A percentile compares a stretch with the other conserved stretches of the same genome.
phyloP scores from a whole-genome alignment of 2,888 invertebrate species.

The Hirtodrosophila alboralis region DNA sequence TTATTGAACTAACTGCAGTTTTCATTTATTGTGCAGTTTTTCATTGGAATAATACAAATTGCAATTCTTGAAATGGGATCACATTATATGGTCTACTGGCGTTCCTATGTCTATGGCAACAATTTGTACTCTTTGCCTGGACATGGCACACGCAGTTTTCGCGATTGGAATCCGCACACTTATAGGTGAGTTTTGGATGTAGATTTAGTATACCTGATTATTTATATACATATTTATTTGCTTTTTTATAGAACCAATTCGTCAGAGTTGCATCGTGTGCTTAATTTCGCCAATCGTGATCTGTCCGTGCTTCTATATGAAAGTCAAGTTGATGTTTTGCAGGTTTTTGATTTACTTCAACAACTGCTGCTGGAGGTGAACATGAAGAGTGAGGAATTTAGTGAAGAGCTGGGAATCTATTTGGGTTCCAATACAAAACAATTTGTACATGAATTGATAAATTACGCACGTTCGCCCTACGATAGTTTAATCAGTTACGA shows the following conservation, averaged over 20 bases:
- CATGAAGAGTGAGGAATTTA: slow-evolving; percentile 86
- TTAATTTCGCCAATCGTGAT: slow-evolving; percentile 95
- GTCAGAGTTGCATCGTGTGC: slow-evolving; percentile 90
- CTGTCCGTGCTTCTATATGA: slow-evolving; percentile 88
- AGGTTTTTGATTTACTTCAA: slow-evolving; percentile 89
- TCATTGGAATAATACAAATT: no score
- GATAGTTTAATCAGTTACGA: slow-evolving; percentile 91
- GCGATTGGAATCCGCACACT: slow-evolving; percentile 89
- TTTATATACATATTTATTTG: background rate
- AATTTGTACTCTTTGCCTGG: slow-evolving; percentile 90
- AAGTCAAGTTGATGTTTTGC: slow-evolving; percentile 86
- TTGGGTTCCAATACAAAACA: slow-evolving; percentile 90
- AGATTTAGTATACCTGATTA: no score
- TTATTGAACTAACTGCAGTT: no score
- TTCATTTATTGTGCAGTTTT: background rate
- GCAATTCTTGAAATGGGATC: slow-evolving; percentile 31
- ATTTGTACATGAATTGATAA: slow-evolving; percentile 94
- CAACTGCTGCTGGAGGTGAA: slow-evolving; percentile 88
- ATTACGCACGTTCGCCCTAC: slow-evolving; percentile 93
- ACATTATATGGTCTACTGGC: slow-evolving; percentile 77
- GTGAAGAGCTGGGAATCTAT: slow-evolving; percentile 87
- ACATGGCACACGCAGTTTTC: slow-evolving; percentile 88
- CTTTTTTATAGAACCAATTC: slow-evolving; percentile 87
- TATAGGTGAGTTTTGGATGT: slow-evolving; percentile 86
- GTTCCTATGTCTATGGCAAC: slow-evolving; percentile 90